Base-by-base conservation (phyloP, 2,113 vertebrate genomes). In the Colistium nudipinnis region DNA sequence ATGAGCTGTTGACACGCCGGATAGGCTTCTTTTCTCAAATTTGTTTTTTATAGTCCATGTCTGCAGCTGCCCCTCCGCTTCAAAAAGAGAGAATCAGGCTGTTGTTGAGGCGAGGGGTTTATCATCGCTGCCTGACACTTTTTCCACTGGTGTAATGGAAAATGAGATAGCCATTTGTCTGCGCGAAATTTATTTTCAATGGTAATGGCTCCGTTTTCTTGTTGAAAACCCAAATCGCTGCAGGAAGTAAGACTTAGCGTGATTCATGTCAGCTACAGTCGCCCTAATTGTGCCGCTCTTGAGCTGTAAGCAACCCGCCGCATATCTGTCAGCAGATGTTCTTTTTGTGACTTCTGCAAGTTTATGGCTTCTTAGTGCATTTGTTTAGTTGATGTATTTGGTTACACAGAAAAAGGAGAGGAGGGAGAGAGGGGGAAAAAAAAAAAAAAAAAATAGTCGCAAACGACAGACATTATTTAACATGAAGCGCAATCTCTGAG, bases 31-130 rank as follows among this genome's bases (percentile, higher is more conserved):
- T 83, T 88, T 86, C 83, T 91, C 86, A 81, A 86, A 88, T 87
- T 88, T 81, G 83, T 14, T 59, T 90, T 91, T 91, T 91, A 88
- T 89, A 81, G 88, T 87, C 86, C 84, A 85, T 88, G 86, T 91
- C 84, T 87, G 86, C 90, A 91, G 90, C 90, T 91, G 90, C 87
- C 86, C 61, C 78, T 81, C 55, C 8, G 74, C 87, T 89, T 90
- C 90, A 90, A 86, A 91, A 73, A 54, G 76, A 82, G 75, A 84
- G 83, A 82, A 87, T 82, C 74, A 35, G 84, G 80, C 88, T 76
- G 85, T 85, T 87, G 85, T 88, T 84, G 73, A 69, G 78, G 63
- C 57, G 4, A 68, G 70, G 79, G n/a, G 70, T 87, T 88, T 80
- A 77, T 89, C 80, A 67, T 55, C 17, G 69, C 74, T 59, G 57